Percentiles rank a stretch among this genome's conserved stretches.
Conservation (phyloP, 2,113 vertebrate genomes). For the Empidonax traillii region DNA sequence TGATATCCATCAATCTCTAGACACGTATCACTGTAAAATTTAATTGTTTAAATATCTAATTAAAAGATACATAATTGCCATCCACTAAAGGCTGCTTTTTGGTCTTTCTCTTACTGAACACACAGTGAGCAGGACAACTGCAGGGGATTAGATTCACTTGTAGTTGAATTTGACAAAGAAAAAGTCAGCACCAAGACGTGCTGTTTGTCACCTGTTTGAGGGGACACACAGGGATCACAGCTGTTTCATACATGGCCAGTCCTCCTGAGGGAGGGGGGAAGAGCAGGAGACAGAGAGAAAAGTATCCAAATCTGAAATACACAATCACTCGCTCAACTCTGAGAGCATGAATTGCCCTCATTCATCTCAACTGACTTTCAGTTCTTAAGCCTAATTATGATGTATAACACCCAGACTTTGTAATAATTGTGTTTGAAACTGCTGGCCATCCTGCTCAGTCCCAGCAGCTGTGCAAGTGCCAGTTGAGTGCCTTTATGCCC, state of each 20-base stretch:
- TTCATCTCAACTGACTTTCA: slow-evolving; percentile 40
- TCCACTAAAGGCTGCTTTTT: not conserved
- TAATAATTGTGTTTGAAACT: slow-evolving; percentile 31
- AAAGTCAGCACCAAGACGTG: not conserved
- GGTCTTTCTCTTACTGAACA: not conserved
- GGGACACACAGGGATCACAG: not conserved
- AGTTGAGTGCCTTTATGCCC: not conserved
- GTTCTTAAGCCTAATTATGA: slow-evolving; percentile 55
- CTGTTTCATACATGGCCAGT: not conserved
- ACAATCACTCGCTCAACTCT: not conserved
- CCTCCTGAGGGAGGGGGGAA: not conserved
- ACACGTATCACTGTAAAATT: not conserved
- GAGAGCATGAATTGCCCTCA: slow-evolving; percentile 45
- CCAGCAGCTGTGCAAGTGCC: slow-evolving; percentile 12
- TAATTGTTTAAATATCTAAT: slow-evolving; percentile 22
- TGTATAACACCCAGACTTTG: slow-evolving; percentile 39
- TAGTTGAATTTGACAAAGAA: not conserved
- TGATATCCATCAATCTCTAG: not conserved
- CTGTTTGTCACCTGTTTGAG: not conserved
- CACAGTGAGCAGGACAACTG: not conserved
- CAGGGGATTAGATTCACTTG: not conserved
- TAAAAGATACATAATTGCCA: slow-evolving; percentile 9
- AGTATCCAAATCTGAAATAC: not conserved
- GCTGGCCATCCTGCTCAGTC: not conserved
- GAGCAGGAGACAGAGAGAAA: not conserved